These are phyloP conservation scores for Drusus annulatus DNA, from an alignment of 1,140 invertebrate species.

Conservation along the genomic window DNA sequence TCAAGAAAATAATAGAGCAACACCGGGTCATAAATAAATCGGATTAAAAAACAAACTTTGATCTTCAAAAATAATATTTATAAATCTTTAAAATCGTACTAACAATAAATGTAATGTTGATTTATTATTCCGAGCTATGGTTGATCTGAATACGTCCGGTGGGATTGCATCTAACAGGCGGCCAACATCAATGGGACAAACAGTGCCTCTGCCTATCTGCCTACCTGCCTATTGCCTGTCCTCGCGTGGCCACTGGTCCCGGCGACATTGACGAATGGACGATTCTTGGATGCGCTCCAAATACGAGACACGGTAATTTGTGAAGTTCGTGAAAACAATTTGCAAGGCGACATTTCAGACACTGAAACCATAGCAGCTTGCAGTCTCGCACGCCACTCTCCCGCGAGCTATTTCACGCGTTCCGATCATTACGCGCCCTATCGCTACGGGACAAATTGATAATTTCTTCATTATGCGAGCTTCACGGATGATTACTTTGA, in stretches of 20 bases:
- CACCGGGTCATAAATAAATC: too few species aligned
- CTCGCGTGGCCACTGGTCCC: neutral
- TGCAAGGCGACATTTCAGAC: constrained; percentile 27
- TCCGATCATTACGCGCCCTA: constrained; percentile 1
- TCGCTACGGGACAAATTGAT: constrained; percentile 11
- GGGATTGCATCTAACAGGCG: constrained; percentile 28
- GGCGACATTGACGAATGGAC: constrained; percentile 29
- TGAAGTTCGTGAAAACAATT: constrained; percentile 38
- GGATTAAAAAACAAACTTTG: too few species aligned
- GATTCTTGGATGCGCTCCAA: constrained; percentile 21
- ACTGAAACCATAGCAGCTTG: constrained; percentile 22
- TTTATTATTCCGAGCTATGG: too few species aligned
- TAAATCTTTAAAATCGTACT: too few species aligned
- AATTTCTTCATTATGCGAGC: neutral
- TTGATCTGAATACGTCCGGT: neutral
- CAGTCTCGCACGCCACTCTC: neutral
- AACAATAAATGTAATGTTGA: too few species aligned
- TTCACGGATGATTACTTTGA: neutral
- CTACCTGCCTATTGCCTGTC: neutral
- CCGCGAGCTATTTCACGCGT: neutral
- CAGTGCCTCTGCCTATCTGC: neutral
- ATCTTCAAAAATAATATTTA: too few species aligned
- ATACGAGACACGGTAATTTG: constrained; percentile 34
- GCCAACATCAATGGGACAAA: constrained; percentile 38
- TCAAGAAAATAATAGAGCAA: too few species aligned